Evolutionary conservation across 2,113 vertebrate genomes (phyloP), one percentile per base, ranked within the genome.

Genomic region (Brachionichthys hirsutus): DNA sequence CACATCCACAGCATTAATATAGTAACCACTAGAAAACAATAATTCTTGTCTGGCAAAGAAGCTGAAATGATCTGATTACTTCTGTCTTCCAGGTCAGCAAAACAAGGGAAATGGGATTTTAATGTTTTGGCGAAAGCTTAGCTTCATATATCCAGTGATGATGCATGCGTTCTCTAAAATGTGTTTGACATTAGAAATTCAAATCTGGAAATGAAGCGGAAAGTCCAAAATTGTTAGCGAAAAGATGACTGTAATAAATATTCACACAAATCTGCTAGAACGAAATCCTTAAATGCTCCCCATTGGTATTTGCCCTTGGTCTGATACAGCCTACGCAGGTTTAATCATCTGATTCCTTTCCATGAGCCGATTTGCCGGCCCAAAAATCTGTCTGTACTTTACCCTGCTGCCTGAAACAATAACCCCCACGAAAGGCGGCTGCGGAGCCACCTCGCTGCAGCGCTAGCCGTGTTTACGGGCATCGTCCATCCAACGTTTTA

Each of bases 401-500:
- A 16, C 61, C 50, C 57, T 8, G 6, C 44, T 75, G 77, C 83
- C 72, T 76, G 64, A 77, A 84, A 84, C 68, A 85, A 84, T 73
- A 78, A 82, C 74, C 67, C 66, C 66, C 75, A 45, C 63, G 74
- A 73, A 71, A 22, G 63, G 45, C 48, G 44, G 42, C 48, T 51
- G 70, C 51, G 58, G 44, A 73, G 62, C 61, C 52, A 75, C 81
- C 24, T 38, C 44, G 85, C 73, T 35, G 72, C 55, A 9, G 62
- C 36, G 41, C 78, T 81, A 73, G 66, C 81, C 82, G 67, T 86
- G 80, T 86, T 89, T 83, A 85, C 80, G 70, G 82, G 73, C 75
- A 81, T 74, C 81, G 85, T 80, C 72, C 70, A 78, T 82, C 78
- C 84, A 84, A 76, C 70, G 44, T 81, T 87, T 83, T 67, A 82